Evolutionary conservation across 2,888 invertebrate genomes (phyloP), one percentile per base, ranked within the genome.

Genomic region (Bibio marci): DNA sequence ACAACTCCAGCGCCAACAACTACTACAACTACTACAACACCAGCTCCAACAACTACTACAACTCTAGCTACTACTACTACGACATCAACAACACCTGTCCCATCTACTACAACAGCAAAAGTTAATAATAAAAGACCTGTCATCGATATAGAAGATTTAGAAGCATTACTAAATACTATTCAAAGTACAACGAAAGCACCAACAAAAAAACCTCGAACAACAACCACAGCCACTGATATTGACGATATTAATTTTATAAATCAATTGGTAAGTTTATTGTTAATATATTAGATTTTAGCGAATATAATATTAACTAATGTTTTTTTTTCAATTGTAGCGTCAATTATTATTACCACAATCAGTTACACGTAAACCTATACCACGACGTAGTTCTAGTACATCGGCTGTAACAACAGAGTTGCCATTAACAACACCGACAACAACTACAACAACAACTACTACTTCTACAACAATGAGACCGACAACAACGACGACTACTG

Each of bases 11-110:
- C 4, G 12, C 28, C 13, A 13, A 37, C 38, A 45, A 50, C 46
- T 43, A 60, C 33, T 57, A 55, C 39, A 22, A 53, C 55, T 37
- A 54, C 62, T 12, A 59, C 58, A 36, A 53, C 55, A 14, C 48
- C 55, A 25, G 52, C 55, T 30, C 58, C 55, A 36, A 55, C 59
- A 18, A 42, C 50, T 8, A 51, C 47, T 39, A 51, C 51, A 28
- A 48, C 48, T 2, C 48, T 50, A 38, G 48, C 54, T 6, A 54
- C 54, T 30, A 54, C 55, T 32, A 57, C 57, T 36, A 50, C 56
- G n/a, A 54, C 57, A 34, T 48, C 53, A 30, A 41, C 42, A 28
- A 38, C 52, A 51, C 30, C 41, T 8, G 43, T 22, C 22, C 42
- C 43, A 26, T 41, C 43, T 12, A 31, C 37, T 19, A 25, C 38